phyloP scores from a whole-genome alignment of 2,113 vertebrate species.

The Furnarius figulus region DNA sequence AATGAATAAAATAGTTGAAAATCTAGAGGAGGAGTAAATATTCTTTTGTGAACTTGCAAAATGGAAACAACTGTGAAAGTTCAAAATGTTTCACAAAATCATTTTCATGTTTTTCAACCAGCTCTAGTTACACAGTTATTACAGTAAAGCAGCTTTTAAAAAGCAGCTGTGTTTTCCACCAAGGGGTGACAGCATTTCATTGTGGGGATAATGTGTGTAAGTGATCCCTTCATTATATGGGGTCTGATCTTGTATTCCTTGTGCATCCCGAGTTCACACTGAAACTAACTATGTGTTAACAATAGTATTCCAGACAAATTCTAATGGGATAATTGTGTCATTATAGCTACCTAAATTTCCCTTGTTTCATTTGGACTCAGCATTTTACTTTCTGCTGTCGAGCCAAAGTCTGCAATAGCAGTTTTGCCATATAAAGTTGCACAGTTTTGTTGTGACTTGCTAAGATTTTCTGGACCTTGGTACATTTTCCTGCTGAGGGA shows the following conservation, averaged over 20 bases:
- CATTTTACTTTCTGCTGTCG: background rate
- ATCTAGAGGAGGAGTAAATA: background rate
- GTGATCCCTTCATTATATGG: constrained; percentile 51
- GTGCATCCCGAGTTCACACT: constrained; percentile 38
- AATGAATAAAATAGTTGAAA: background rate
- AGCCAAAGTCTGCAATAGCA: background rate
- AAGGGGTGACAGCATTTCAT: constrained; percentile 50
- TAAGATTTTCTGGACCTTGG: background rate
- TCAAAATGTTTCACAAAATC: constrained; percentile 12
- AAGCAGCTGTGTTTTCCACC: constrained; percentile 47
- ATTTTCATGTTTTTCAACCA: background rate
- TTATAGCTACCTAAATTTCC: constrained; percentile 1
- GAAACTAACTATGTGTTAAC: constrained; percentile 25
- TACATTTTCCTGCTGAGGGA: background rate
- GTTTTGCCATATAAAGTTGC: background rate
- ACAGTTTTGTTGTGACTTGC: background rate
- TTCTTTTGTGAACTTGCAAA: background rate
- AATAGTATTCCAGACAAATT: constrained; percentile 22
- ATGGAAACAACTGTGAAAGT: background rate
- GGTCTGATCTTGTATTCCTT: constrained; percentile 37
- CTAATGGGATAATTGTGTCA: background rate
- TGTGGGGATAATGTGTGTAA: constrained; percentile 51
- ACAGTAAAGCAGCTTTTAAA: constrained; percentile 38
- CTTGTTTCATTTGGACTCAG: background rate
- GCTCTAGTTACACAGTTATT: constrained; percentile 1